These are phyloP conservation scores for Steinernema scapterisci DNA, from an alignment of 2,888 invertebrate genomes.

Conservation along the genomic window DNA sequence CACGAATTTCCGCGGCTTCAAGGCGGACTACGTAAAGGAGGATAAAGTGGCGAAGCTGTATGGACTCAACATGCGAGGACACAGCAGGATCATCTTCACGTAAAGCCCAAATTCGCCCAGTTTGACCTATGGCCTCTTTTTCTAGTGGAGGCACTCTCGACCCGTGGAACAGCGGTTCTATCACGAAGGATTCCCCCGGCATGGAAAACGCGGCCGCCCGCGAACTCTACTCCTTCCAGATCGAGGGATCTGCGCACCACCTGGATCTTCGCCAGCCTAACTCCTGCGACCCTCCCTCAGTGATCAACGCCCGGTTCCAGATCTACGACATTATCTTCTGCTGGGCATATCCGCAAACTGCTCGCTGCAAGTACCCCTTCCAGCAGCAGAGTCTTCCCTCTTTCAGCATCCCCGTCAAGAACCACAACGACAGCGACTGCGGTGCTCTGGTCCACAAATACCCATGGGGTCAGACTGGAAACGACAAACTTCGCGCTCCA, in stretches of 20 bases:
- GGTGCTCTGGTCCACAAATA: neutral
- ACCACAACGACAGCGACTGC: neutral
- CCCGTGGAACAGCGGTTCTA: slow-evolving; percentile 70
- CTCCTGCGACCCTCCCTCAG: slow-evolving; percentile 59
- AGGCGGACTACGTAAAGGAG: slow-evolving; percentile 42
- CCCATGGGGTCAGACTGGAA: slow-evolving; percentile 28
- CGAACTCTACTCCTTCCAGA: slow-evolving; percentile 32
- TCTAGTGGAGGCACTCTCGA: slow-evolving; percentile 70
- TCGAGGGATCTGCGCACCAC: slow-evolving; percentile 59
- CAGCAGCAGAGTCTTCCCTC: slow-evolving; percentile 29
- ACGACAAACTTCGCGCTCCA: too few species aligned
- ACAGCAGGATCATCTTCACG: slow-evolving; percentile 57
- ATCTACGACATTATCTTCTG: slow-evolving; percentile 34
- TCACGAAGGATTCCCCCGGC: slow-evolving; percentile 33
- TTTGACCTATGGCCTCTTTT: slow-evolving; percentile 30
- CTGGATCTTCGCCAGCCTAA: slow-evolving; percentile 65
- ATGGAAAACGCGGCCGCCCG: slow-evolving; percentile 34
- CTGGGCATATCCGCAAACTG: slow-evolving; percentile 18
- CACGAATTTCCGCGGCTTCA: slow-evolving; percentile 40
- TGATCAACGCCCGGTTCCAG: slow-evolving; percentile 46
- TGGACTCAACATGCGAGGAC: slow-evolving; percentile 49
- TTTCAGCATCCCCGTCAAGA: slow-evolving; percentile 2
- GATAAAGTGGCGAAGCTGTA: slow-evolving; percentile 48
- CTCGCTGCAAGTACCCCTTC: neutral
- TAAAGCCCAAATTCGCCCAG: slow-evolving; percentile 36